Evolutionary conservation across 2,797 vertebrate species (phyloP).

Genomic region (Orestias chungarensis): DNA sequence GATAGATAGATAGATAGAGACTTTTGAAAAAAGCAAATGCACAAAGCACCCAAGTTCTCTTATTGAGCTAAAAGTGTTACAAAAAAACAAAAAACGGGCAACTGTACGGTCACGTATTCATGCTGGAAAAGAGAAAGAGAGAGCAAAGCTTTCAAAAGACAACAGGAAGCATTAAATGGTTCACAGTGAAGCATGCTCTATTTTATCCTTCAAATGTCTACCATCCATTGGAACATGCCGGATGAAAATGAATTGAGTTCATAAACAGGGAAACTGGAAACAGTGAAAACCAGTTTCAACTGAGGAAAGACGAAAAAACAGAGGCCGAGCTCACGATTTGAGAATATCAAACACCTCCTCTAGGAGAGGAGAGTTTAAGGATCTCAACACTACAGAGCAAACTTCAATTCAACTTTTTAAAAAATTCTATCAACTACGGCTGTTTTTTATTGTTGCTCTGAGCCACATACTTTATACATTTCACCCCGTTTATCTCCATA

Average conservation of each 20-base stretch:
- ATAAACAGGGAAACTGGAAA: neutral
- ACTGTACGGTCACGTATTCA: neutral
- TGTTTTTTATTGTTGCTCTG: slow-evolving; percentile 56
- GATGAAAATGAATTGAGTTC: neutral
- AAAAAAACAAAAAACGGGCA: too few species aligned
- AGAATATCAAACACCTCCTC: too few species aligned
- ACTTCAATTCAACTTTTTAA: slow-evolving; percentile 48
- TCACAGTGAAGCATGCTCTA: too few species aligned
- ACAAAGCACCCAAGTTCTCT: too few species aligned
- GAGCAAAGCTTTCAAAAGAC: neutral
- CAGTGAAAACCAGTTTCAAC: too few species aligned
- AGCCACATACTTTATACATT: slow-evolving; percentile 50
- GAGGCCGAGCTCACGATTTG: too few species aligned
- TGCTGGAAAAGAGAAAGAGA: neutral
- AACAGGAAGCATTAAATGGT: too few species aligned
- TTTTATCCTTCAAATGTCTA: neutral
- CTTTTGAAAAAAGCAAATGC: too few species aligned
- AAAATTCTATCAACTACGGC: slow-evolving; percentile 58
- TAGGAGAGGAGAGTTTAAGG: neutral
- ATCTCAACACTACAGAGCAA: slow-evolving; percentile 30
- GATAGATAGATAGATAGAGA: too few species aligned
- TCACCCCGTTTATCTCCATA: slow-evolving; percentile 58
- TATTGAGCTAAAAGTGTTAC: too few species aligned
- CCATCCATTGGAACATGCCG: neutral
- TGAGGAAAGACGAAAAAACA: too few species aligned